Conservation (phyloP, 1,140 invertebrate genomes). For the Bombyx mori region DNA sequence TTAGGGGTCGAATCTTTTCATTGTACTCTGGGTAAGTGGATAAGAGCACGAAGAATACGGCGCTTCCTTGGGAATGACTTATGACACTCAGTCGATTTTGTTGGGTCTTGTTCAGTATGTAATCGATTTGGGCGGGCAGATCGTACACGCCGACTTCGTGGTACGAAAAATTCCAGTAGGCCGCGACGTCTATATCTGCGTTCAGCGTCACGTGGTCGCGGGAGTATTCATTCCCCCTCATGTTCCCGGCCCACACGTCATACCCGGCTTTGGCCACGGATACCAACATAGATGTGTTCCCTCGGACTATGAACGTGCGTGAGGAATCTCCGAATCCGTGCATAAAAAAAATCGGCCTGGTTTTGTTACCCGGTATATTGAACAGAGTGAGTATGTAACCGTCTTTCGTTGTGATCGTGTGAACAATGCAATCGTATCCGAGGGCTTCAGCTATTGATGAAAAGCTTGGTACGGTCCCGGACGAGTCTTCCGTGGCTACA, state of each 20-base stretch:
- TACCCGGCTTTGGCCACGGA: slow-evolving; percentile 73
- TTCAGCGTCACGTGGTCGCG: slow-evolving; percentile 64
- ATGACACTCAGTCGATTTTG: slow-evolving; percentile 54
- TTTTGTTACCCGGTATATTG: slow-evolving; percentile 11
- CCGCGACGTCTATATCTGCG: slow-evolving; percentile 37
- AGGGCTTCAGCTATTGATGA: too few relatives aligned
- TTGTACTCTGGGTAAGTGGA: slow-evolving; percentile 62
- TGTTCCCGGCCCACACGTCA: slow-evolving; percentile 78
- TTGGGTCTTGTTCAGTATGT: slow-evolving; percentile 64
- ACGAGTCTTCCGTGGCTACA: too few relatives aligned
- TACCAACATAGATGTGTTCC: slow-evolving; percentile 73
- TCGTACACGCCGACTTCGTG: slow-evolving; percentile 74
- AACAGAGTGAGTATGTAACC: slow-evolving; percentile 20
- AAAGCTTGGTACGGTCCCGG: too few relatives aligned
- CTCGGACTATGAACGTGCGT: slow-evolving; percentile 74
- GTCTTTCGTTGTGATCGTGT: slow-evolving; percentile 15
- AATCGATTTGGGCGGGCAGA: slow-evolving; percentile 75
- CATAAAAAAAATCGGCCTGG: slow-evolving; percentile 70
- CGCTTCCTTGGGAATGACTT: slow-evolving; percentile 68
- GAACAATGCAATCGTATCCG: neutral
- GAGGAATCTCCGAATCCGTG: slow-evolving; percentile 77
- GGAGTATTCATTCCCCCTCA: slow-evolving; percentile 75
- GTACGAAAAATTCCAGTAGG: slow-evolving; percentile 73
- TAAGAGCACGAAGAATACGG: slow-evolving; percentile 12
- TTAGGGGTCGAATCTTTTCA: slow-evolving; percentile 33